Evolutionary conservation across 1,140 invertebrate species (phyloP), one percentile per base, ranked within the genome.

Genomic region (Spodoptera frugiperda): DNA sequence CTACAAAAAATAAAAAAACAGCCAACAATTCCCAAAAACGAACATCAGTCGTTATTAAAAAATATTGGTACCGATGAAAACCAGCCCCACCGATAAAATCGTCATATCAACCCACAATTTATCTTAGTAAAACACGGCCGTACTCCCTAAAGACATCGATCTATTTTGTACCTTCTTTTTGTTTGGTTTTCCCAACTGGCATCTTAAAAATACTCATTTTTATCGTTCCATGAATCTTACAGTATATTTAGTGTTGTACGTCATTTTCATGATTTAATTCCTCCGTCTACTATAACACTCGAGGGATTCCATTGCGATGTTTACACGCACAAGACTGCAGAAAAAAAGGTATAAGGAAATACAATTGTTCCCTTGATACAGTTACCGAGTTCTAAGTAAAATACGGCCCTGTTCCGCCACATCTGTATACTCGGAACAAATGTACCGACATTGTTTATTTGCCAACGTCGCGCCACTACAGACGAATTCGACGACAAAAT

Each of bases 351-450:
- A 25, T 19, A 67, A 46, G 44, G 12, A 49, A 67, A 49, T 25
- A 67, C 63, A 67, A 67, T 67, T 49, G 63, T 67, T 67, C 63
- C 63, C 63, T 9, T 3, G 63, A 21, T 49, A 49, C 44, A 14
- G 4, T 67, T 67, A 5, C 63, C 19, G 44, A 21, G 44, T 25
- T 44, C 33, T 25, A 25, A 44, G 17, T 67, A 25, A 67, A 67
- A 67, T 67, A 67, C 63, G 63, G 63, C 63, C 46, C 39, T 67
- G 63, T 49, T 67, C 19, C 21, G 14, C 63, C 19, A 67, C 63
- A 48, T 48, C 11, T 48, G 17, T 67, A 49, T 21, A 67, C 15
- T 39, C 39, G 19, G 21, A 67, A 19, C 63, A 48, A 67, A 63
- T 63, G 63, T 25, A 48, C 44, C 14, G 17, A 25, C 63, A 48